These are phyloP conservation scores for Melangyna quadrimaculata DNA, from an alignment of 2,888 invertebrate genomes.

Conservation along the genomic window DNA sequence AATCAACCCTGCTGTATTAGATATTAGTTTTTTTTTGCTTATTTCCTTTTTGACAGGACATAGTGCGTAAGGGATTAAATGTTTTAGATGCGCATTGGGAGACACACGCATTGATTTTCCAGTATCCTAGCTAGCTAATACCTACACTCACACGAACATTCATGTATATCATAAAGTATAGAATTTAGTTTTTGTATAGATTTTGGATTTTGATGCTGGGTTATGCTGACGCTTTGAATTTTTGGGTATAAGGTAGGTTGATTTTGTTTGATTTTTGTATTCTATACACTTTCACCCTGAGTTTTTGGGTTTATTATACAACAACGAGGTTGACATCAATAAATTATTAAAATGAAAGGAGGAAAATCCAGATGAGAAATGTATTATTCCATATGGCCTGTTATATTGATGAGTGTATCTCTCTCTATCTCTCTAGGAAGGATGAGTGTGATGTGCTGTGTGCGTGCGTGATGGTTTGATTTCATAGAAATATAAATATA, in stretches of 20 bases:
- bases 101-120: constrained; percentile 59
- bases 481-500: constrained; percentile 23
- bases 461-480: constrained; percentile 23
- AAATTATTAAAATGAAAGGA: constrained; percentile 70
- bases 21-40: constrained; percentile 8
- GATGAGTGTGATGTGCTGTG: background rate
- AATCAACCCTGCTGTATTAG: constrained; percentile 62
- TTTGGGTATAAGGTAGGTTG: constrained; percentile 18
- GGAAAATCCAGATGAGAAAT: constrained; percentile 50
- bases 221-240: constrained; percentile 60
- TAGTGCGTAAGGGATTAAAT: constrained; percentile 69
- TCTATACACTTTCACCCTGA: constrained; percentile 24
- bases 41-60: constrained; percentile 40
- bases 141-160: background rate
- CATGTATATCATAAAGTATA: background rate
- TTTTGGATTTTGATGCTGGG: background rate
- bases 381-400: constrained; percentile 46
- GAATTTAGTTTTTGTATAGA: background rate
- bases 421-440: background rate
- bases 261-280: background rate
- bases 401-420: constrained; percentile 20
- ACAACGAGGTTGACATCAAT: constrained; percentile 65
- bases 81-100: constrained; percentile 66
- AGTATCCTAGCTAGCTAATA: too few relatives aligned
- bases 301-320: constrained; percentile 55